Base-by-base conservation (phyloP, 2,113 vertebrate species). In the Bubo bubo region DNA sequence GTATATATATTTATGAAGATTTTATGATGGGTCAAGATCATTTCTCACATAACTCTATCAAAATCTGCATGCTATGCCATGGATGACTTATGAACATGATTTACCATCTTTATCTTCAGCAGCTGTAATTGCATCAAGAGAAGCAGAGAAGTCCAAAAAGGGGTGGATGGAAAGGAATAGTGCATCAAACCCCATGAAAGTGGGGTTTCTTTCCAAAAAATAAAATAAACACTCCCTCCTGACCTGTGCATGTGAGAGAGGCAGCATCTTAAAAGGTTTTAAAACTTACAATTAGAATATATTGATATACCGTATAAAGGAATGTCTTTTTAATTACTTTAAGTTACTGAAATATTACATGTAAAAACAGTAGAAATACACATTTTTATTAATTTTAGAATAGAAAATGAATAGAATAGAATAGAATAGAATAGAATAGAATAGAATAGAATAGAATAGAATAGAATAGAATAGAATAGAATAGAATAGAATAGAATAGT, bases 141-240 rank as follows among this genome's bases (percentile, higher is more conserved):
- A 82, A 92, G 30, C 17, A 88, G 19, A 80, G n/a, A 71, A 84
- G 5, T 77, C 32, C 32, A 55, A 72, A 82, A 45, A 60, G 17
- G 37, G 8, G 28, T 8, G 26, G 55, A 49, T n/a, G 14, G 14
- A 95, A 92, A 90, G 21, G 21, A 74, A 34, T 3, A 63, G 21
- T 22, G 10, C 20, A 45, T 45, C 43, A 45, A 45, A 45, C 43
- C 43, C 43, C 43, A 45, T 45, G 10, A 43, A 79, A 64, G 32
- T 15, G 6, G 1, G 1, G 0, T 0, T 8, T 49, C 72, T 56
- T 60, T 23, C 19, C 10, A 17, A 8, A 37, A 81, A 90, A 74
- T 9, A 74, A 87, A 84, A 90, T 39, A 37, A 60, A 23, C 10
- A 55, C 30, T 50, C 12, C 73, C 43, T 83, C 53, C 39, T 92